Evolutionary conservation across 2,888 invertebrate genomes (phyloP), one percentile per base, ranked within the genome.

Genomic region (Andrena fulva): DNA sequence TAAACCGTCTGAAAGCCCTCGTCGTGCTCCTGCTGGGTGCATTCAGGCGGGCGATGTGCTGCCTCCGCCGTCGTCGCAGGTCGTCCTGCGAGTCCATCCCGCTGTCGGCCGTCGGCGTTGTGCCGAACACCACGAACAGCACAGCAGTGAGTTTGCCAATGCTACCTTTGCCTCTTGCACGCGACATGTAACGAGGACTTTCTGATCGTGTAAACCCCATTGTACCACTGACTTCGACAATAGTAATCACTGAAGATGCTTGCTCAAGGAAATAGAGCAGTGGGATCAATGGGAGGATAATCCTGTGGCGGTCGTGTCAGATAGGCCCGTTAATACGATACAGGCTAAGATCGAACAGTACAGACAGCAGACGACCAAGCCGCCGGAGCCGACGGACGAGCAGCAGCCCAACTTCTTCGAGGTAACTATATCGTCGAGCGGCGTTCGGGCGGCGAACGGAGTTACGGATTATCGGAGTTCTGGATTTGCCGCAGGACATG

Each of bases 301-400:
- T 87, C 94, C 94, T 7, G 93, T 94, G 0, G 91, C 92, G 24
- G 92, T 93, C 27, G 89, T 93, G 2, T 84, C 93, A 33, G 91
- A 93, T 63, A 94, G 93, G 80, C 94, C 95, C 6, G 77, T 90
- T 4, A 93, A 92, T 85, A 94, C 95, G 2, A 94, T 96, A 33
- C 96, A 96, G 88, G 95, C 96, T 86, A 96, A 96, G 90, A 96
- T 96, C 68, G 96, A 96, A 75, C 94, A 95, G 79, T 96, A 96
- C 89, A 90, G 95, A 52, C 95, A 96, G 84, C 95, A 95, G 77
- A 94, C 95, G 70, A 94, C 94, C 0, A 94, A 94, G 83, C 91
- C 94, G 50, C 90, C 93, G 20, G 94, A 94, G 56, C 56, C 74
- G 56, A 94, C 95, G 66, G 91, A 94, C 12, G 95, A 95, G 86